These are phyloP conservation scores for Ispidina picta DNA, from an alignment of 2,797 vertebrate genomes.

Conservation along the genomic window DNA sequence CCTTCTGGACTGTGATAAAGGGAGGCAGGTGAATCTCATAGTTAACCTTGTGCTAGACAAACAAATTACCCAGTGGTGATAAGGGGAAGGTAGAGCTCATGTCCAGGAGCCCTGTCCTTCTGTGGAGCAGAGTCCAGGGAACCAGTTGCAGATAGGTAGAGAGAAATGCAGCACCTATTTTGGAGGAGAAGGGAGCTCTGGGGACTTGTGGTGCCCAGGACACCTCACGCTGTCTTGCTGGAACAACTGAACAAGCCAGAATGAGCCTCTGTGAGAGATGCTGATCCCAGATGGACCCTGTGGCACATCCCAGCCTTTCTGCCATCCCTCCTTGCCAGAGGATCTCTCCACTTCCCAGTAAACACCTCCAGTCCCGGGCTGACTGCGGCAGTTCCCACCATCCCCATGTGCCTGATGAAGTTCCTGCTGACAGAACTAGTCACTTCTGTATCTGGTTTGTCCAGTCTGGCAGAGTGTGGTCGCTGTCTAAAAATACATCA, in stretches of 20 bases:
- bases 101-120: neutral
- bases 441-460: conserved; percentile 49
- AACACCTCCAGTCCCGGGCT: neutral
- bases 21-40: neutral
- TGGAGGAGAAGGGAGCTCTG: neutral
- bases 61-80: neutral
- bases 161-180: neutral
- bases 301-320: neutral
- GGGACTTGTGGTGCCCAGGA: neutral
- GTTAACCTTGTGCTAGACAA: neutral
- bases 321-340: neutral
- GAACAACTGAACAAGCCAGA: neutral
- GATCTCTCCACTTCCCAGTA: neutral
- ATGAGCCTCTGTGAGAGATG: neutral
- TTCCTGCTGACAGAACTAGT: conserved; percentile 36
- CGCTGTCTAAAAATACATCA: neutral
- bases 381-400: neutral
- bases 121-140: neutral
- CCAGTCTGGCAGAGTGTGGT: conserved; percentile 1
- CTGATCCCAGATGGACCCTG: neutral
- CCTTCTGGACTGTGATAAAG: neutral
- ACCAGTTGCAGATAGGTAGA: neutral
- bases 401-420: neutral
- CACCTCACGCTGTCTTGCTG: neutral
- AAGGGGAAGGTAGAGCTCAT: neutral